Conservation (phyloP, 2,113 vertebrate genomes). For the Lepus timidus region DNA sequence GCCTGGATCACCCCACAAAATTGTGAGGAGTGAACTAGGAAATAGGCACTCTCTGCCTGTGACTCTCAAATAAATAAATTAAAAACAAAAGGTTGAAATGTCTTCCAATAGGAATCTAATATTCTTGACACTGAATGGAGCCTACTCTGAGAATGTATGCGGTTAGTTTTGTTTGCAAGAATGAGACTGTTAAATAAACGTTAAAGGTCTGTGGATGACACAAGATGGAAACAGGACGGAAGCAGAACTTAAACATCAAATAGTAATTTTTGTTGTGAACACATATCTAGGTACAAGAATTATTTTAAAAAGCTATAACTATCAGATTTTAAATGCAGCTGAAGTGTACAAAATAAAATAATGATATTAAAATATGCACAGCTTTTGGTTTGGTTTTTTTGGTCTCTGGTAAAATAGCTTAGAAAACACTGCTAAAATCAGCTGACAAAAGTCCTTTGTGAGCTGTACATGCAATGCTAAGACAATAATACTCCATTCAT, state of each 20-base stretch:
- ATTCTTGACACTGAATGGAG: background rate
- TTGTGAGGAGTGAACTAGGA: too few species aligned
- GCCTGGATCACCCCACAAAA: too few species aligned
- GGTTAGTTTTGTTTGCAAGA: constrained; percentile 29
- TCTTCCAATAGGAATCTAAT: constrained; percentile 6
- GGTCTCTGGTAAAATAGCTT: constrained; percentile 72
- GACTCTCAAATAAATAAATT: too few species aligned
- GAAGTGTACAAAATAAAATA: constrained; percentile 71
- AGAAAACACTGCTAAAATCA: constrained; percentile 71
- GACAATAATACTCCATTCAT: constrained; percentile 83
- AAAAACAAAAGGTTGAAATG: constrained; percentile 38
- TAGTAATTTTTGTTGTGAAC: constrained; percentile 49
- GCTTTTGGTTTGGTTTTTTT: background rate
- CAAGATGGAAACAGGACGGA: constrained; percentile 44
- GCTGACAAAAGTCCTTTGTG: constrained; percentile 84
- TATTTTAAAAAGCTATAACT: constrained; percentile 49
- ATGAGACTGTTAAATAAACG: constrained; percentile 13
- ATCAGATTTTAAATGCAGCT: constrained; percentile 64
- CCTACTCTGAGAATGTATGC: background rate
- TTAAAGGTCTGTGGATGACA: background rate
- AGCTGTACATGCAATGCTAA: constrained; percentile 71
- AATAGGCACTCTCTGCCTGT: too few species aligned
- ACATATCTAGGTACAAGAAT: constrained; percentile 26
- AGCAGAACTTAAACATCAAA: constrained; percentile 52
- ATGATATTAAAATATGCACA: constrained; percentile 62